Percentiles rank a stretch among this genome's conserved stretches.
phyloP scores from a whole-genome alignment of 1,140 invertebrate genomes.

The Parapsyche elsis region DNA sequence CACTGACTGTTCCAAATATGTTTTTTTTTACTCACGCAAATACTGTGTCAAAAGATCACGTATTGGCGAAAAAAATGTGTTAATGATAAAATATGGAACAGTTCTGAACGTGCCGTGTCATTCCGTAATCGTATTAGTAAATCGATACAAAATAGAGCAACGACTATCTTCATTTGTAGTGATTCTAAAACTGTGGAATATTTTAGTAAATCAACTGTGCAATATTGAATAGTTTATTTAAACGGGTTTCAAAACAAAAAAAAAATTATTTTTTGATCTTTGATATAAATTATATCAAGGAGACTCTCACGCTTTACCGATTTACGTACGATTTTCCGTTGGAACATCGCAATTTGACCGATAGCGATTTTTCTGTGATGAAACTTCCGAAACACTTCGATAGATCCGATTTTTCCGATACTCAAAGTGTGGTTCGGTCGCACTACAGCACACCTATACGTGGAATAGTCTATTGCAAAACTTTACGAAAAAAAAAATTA shows the following conservation, averaged over 20 bases:
- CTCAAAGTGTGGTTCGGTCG: neutral
- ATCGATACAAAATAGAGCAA: neutral
- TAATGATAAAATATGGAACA: neutral
- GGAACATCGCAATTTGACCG: neutral
- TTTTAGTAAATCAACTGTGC: no score
- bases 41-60: neutral
- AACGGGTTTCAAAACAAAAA: no score
- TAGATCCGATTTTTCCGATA: neutral
- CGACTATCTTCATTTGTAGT: no score
- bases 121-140: neutral
- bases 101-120: neutral
- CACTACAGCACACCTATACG: neutral
- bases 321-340: neutral
- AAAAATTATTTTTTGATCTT: no score
- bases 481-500: neutral
- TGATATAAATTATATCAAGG: constrained; percentile 1
- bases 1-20: no score
- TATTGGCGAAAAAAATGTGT: neutral
- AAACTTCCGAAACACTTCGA: neutral
- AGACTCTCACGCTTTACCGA: constrained; percentile 17
- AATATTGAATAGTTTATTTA: no score
- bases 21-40: no score
- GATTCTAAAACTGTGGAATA: no score
- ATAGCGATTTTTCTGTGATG: neutral
- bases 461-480: neutral